Evolutionary conservation across 2,888 invertebrate genomes (phyloP).

Genomic region (Agonum fuliginosum): DNA sequence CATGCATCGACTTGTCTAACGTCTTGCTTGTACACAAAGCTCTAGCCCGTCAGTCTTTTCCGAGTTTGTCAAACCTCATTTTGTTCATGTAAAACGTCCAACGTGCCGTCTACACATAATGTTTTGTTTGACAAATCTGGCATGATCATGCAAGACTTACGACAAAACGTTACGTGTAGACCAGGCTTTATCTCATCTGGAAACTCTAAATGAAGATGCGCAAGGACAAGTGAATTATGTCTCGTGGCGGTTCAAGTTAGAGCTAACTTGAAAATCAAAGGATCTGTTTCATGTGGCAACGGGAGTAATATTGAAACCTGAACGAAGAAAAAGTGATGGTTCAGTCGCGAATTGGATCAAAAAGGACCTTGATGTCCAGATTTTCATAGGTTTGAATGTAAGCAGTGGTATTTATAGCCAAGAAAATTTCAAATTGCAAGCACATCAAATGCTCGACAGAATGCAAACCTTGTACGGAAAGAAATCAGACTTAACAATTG

Average conservation of each 20-base stretch:
- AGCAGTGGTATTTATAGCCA: slow-evolving; percentile 63
- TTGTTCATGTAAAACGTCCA: too few relatives aligned
- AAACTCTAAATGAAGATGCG: slow-evolving; percentile 62
- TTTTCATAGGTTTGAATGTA: slow-evolving; percentile 64
- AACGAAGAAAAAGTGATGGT: slow-evolving; percentile 54
- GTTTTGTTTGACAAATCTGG: too few relatives aligned
- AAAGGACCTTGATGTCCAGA: slow-evolving; percentile 65
- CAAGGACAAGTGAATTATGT: slow-evolving; percentile 63
- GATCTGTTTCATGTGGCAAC: slow-evolving; percentile 1
- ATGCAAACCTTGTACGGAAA: neutral
- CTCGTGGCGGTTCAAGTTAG: slow-evolving; percentile 64
- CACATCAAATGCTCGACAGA: slow-evolving; percentile 63
- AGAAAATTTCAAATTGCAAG: slow-evolving; percentile 63
- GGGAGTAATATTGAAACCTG: slow-evolving; percentile 61
- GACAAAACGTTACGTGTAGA: too few relatives aligned
- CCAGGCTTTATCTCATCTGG: too few relatives aligned
- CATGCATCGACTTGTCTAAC: too few relatives aligned
- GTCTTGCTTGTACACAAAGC: too few relatives aligned
- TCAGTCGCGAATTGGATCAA: slow-evolving; percentile 61
- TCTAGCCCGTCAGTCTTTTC: too few relatives aligned
- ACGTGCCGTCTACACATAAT: too few relatives aligned
- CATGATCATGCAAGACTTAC: too few relatives aligned
- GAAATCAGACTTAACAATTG: neutral
- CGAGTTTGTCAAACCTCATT: too few relatives aligned
- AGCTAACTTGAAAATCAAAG: slow-evolving; percentile 62